Percentiles rank a stretch among this genome's conserved stretches.
Evolutionary conservation across 1,140 invertebrate species (phyloP).

Genomic region (Aphaenogaster ashmeadi): DNA sequence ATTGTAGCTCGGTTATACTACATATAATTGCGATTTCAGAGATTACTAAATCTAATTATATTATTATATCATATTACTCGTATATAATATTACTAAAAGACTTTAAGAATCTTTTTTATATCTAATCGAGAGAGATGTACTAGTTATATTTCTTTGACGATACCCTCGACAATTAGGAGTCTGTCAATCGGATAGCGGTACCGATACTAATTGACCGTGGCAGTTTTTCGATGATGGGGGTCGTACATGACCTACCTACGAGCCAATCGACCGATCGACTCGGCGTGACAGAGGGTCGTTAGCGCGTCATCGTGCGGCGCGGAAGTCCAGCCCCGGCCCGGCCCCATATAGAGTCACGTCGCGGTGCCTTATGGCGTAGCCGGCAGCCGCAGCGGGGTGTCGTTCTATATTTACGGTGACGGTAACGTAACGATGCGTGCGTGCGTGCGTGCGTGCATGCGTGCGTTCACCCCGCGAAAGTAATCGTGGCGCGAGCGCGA

Average conservation of each 20-base stretch:
- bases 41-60: not conserved
- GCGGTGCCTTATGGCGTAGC: constrained; percentile 53
- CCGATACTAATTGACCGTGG: constrained; percentile 32
- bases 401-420: constrained; percentile 66
- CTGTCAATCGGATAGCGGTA: not conserved
- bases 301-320: constrained; percentile 53
- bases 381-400: constrained; percentile 50
- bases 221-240: constrained; percentile 42
- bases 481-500: constrained; percentile 49
- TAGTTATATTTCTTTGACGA: not conserved
- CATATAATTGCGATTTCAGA: not conserved
- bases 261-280: constrained; percentile 52
- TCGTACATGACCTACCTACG: constrained; percentile 50
- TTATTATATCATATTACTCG: not conserved
- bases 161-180: not conserved
- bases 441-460: constrained; percentile 21
- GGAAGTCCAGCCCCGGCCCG: constrained; percentile 27
- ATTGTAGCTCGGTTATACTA: not conserved
- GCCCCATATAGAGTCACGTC: constrained; percentile 59
- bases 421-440: constrained; percentile 50
- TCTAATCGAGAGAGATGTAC: not conserved
- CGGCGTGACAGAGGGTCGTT: constrained; percentile 59
- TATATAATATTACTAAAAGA: not conserved
- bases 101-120: not conserved
- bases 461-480: constrained; percentile 59